Conservation (phyloP, 2,888 invertebrate species). For the Galerucella nymphaeae region DNA sequence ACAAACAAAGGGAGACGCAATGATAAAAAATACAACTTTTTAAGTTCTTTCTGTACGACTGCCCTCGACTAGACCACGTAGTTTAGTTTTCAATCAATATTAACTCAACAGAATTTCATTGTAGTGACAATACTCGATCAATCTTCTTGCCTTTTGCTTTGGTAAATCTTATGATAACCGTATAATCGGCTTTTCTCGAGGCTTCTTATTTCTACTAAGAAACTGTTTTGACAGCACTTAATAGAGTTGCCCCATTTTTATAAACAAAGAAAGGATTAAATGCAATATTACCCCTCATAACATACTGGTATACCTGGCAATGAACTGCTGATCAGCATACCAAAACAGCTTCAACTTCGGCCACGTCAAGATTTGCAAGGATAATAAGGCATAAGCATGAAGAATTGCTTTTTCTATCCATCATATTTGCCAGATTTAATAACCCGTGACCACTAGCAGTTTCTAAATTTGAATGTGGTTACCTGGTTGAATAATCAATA, state of each 20-base stretch:
- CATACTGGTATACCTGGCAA: too few species aligned
- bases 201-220: constrained; percentile 26
- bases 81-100: constrained; percentile 34
- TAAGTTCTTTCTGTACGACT: constrained; percentile 19
- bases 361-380: too few species aligned
- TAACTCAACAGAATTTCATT: constrained; percentile 32
- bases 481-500: neutral
- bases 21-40: constrained; percentile 20
- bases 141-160: constrained; percentile 33
- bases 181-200: constrained; percentile 31
- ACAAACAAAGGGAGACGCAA: constrained; percentile 1
- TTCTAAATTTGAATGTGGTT: neutral
- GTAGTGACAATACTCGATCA: constrained; percentile 32
- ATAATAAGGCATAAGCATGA: too few species aligned
- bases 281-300: too few species aligned
- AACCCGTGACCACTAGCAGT: too few species aligned
- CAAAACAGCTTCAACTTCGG: too few species aligned
- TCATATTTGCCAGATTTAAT: too few species aligned
- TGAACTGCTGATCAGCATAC: too few species aligned
- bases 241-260: constrained; percentile 25
- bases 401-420: too few species aligned
- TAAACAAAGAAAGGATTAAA: constrained; percentile 9
- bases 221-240: constrained; percentile 31
- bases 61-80: constrained; percentile 25
- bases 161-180: constrained; percentile 32